Evolutionary conservation across 2,113 vertebrate genomes (phyloP), one percentile per base, ranked within the genome.

Genomic region (Hippoglossus stenolepis): DNA sequence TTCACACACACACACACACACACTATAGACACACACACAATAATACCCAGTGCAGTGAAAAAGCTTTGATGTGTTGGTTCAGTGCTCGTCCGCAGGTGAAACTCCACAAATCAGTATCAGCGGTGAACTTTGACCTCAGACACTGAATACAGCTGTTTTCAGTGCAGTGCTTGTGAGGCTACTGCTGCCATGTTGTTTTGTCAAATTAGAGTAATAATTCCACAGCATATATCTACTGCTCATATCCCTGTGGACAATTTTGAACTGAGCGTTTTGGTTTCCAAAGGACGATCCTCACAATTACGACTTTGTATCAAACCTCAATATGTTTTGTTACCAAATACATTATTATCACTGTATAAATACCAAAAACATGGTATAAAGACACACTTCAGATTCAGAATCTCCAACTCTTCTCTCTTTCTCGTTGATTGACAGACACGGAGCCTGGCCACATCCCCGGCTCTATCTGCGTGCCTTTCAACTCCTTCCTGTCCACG

Each of bases 401-500:
- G 28, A 28, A 28, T 10, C 9, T 47, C 11, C 40, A n/a, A 53
- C 35, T 21, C 8, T 68, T 2, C 21, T 64, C 7, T 70, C 10
- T 75, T 9, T 74, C 47, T 60, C 28, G 63, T 11, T 54, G 49
- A 47, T 10, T 65, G 77, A 14, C 81, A 98, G 97, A 96, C 91
- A 95, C 95, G 18, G 96, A 97, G 66, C 95, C 97, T 1, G 97
- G 97, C 17, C 97, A 99, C 72, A 96, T 99, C 62, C 95, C 97
- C 0, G 93, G 95, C 23, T 93, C 96, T 0, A 73, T 92, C 45
- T 98, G 93, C 88, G 89, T 99, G 57, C 97, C 97, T 8, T 99
- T 98, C 90, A 91, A 93, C 0, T 93, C 94, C 57, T 96, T 97
- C 86, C 79, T 97, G 82, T 94, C 94, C 0, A 67, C 89, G 0